phyloP scores from a whole-genome alignment of 2,888 invertebrate species.

The Plemyria rubiginata region DNA sequence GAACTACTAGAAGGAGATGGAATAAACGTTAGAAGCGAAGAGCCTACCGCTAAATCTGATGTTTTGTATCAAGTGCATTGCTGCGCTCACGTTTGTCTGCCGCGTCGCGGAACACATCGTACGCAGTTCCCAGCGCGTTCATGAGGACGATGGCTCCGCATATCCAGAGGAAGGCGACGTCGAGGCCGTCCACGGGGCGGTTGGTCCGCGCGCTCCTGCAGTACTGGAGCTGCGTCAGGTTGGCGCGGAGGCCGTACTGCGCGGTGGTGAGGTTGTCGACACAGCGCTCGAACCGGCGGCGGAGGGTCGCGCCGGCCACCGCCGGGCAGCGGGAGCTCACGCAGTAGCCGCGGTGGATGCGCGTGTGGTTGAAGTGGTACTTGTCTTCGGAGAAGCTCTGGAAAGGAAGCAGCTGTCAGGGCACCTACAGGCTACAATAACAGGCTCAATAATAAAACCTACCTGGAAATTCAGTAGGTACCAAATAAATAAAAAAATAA shows the following conservation, averaged over 20 bases:
- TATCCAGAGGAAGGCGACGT: slow-evolving; percentile 44
- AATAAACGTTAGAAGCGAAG: too few relatives aligned
- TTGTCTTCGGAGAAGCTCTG: slow-evolving; percentile 56
- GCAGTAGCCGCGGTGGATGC: slow-evolving; percentile 64
- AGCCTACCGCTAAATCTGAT: neutral
- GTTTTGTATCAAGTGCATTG: too few relatives aligned
- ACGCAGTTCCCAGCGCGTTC: slow-evolving; percentile 58
- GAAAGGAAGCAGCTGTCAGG: neutral
- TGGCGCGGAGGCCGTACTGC: slow-evolving; percentile 47
- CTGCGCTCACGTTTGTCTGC: slow-evolving; percentile 48
- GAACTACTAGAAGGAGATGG: too few relatives aligned
- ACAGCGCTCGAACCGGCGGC: slow-evolving; percentile 53
- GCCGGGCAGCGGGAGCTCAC: slow-evolving; percentile 51
- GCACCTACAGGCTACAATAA: neutral
- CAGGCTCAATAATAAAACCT: too few relatives aligned
- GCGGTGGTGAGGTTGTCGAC: slow-evolving; percentile 46
- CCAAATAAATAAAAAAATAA: too few relatives aligned
- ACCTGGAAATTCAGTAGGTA: too few relatives aligned
- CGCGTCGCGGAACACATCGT: slow-evolving; percentile 46
- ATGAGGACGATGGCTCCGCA: slow-evolving; percentile 43
- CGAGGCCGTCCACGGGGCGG: slow-evolving; percentile 38
- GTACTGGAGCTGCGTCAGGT: slow-evolving; percentile 50
- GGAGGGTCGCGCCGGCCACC: slow-evolving; percentile 28
- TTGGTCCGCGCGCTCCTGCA: slow-evolving; percentile 41
- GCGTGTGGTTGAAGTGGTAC: slow-evolving; percentile 61